phyloP scores from a whole-genome alignment of 2,888 invertebrate species.

The Mesopsocus fuscifrons region DNA sequence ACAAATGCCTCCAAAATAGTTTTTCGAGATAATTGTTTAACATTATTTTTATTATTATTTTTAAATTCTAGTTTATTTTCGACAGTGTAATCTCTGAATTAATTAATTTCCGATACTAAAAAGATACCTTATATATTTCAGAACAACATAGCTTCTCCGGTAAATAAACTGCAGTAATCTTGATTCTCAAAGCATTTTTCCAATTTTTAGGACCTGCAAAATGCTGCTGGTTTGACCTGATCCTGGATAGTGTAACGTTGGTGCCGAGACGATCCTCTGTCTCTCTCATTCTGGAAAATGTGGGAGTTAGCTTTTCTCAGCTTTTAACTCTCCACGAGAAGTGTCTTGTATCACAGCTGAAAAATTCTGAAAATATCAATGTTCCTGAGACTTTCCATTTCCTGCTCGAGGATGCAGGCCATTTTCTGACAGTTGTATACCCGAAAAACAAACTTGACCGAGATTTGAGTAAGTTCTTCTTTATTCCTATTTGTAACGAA shows the following conservation, averaged over 20 bases:
- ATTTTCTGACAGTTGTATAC: slow-evolving; percentile 56
- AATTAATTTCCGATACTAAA: too few species aligned
- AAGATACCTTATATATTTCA: too few species aligned
- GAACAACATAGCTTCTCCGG: too few species aligned
- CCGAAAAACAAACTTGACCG: slow-evolving; percentile 45
- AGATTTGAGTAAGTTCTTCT: slow-evolving; percentile 36
- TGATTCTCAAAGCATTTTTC: too few species aligned
- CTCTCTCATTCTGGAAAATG: not conserved
- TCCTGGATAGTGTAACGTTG: not conserved
- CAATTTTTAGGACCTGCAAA: not conserved
- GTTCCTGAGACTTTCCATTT: slow-evolving; percentile 56
- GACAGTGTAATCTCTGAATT: too few species aligned
- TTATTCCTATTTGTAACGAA: too few species aligned
- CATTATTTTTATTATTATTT: too few species aligned
- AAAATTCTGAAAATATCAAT: slow-evolving; percentile 26
- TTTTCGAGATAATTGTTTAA: too few species aligned
- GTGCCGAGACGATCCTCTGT: not conserved
- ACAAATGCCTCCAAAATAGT: too few species aligned
- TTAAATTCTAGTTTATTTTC: too few species aligned
- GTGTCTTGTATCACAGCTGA: slow-evolving; percentile 36
- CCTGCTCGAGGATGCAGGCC: slow-evolving; percentile 46
- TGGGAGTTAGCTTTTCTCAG: slow-evolving; percentile 30
- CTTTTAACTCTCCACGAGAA: slow-evolving; percentile 45
- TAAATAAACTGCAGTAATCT: too few species aligned
- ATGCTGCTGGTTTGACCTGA: not conserved